Evolutionary conservation across 2,113 vertebrate species (phyloP).

Genomic region (Lophochroa leadbeateri): DNA sequence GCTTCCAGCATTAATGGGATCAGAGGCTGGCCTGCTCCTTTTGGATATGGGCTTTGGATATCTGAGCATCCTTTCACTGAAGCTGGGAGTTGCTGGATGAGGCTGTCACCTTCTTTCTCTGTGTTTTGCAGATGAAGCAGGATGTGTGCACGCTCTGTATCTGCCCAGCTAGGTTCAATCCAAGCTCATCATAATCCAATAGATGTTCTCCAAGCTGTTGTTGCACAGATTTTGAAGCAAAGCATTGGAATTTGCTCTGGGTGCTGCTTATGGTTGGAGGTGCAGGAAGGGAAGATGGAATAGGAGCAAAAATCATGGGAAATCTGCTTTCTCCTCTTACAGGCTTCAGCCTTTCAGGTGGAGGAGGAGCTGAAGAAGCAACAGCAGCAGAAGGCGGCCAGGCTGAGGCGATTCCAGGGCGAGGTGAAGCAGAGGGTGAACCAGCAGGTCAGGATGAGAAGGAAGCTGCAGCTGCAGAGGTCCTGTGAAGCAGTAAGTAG

Average conservation of each 20-base stretch:
- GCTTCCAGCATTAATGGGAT: background rate
- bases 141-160: rapidly evolving
- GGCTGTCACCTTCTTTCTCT: background rate
- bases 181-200: background rate
- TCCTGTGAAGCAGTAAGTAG: constrained; percentile 75
- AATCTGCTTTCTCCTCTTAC: background rate
- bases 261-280: rapidly evolving
- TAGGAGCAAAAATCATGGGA: background rate
- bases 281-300: background rate
- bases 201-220: background rate
- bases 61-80: background rate
- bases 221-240: background rate
- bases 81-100: rapidly evolving
- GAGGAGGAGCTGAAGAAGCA: constrained; percentile 81
- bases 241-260: background rate
- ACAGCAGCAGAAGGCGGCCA: constrained; percentile 74
- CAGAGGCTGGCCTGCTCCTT: background rate
- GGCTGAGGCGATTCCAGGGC: constrained; percentile 83
- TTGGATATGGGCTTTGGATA: background rate
- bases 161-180: too few relatives aligned
- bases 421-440: constrained; percentile 86
- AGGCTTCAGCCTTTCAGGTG: constrained; percentile 78
- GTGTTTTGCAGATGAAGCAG: background rate
- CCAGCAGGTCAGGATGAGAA: constrained; percentile 70
- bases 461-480: constrained; percentile 74